Evolutionary conservation across 2,113 vertebrate species (phyloP).

Genomic region (Osmerus mordax): DNA sequence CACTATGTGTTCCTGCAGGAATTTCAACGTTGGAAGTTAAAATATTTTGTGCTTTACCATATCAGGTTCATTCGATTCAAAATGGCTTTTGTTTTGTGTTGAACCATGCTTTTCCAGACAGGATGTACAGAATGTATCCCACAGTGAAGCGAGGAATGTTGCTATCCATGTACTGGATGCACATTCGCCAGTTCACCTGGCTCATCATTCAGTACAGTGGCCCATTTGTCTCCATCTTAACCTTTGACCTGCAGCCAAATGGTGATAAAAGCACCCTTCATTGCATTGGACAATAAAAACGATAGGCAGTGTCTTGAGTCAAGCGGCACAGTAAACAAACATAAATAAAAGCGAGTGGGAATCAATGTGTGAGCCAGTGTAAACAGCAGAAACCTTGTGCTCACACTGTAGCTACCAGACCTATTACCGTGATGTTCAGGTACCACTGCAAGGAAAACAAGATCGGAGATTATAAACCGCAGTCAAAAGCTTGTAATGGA

Average conservation of each 20-base stretch:
- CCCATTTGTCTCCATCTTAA: slow-evolving; percentile 72
- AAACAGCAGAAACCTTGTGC: slow-evolving; percentile 19
- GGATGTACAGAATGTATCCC: neutral
- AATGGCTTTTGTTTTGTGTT: too few relatives aligned
- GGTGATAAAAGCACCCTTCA: slow-evolving; percentile 78
- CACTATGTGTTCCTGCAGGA: neutral
- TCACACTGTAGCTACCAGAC: slow-evolving; percentile 13
- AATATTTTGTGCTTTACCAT: too few relatives aligned
- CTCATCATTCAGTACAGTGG: slow-evolving; percentile 61
- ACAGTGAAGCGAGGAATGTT: neutral
- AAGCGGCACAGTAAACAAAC: slow-evolving; percentile 66
- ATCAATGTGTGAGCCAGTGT: slow-evolving; percentile 65
- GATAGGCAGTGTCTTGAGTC: slow-evolving; percentile 67
- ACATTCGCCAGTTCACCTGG: slow-evolving; percentile 45
- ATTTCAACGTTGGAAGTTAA: neutral
- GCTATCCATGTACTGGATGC: slow-evolving; percentile 38
- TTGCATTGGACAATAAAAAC: slow-evolving; percentile 70
- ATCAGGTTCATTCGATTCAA: too few relatives aligned
- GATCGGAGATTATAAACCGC: too few relatives aligned
- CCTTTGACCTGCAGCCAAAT: slow-evolving; percentile 72
- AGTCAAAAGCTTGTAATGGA: too few relatives aligned
- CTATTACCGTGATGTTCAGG: slow-evolving; percentile 20
- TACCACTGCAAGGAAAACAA: slow-evolving; percentile 18
- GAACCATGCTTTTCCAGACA: too few relatives aligned
- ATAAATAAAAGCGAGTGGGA: slow-evolving; percentile 69